Percentiles rank a stretch among this genome's conserved stretches.
phyloP scores from a whole-genome alignment of 2,113 vertebrate genomes.

The Phocoena phocoena region DNA sequence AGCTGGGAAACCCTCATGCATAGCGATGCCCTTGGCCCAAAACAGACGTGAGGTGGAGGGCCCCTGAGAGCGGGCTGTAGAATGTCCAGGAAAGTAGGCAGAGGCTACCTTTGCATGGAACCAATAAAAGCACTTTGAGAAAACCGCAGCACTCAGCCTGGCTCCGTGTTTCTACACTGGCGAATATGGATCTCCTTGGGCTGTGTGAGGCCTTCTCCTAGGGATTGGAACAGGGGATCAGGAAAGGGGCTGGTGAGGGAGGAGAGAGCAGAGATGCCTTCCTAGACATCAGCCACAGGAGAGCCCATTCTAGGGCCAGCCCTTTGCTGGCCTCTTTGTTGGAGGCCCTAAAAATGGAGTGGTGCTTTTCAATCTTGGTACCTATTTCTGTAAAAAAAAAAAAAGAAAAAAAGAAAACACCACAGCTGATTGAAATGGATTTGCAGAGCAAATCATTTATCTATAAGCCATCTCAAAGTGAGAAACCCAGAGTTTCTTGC shows the following conservation, averaged over 20 bases:
- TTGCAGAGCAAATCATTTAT: not conserved
- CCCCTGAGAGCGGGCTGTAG: not conserved
- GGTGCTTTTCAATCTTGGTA: not conserved
- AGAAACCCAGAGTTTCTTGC: not conserved
- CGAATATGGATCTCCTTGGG: not conserved
- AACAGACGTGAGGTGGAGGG: not conserved
- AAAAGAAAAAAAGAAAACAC: not conserved
- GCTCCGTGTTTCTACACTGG: not conserved
- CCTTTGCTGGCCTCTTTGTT: not conserved
- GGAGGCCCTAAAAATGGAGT: not conserved
- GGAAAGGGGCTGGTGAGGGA: not conserved
- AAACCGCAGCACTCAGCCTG: not conserved
- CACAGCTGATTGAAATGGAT: not conserved
- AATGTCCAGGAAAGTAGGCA: not conserved
- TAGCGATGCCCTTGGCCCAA: not conserved
- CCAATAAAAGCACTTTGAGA: constrained; percentile 61
- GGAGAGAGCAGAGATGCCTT: not conserved
- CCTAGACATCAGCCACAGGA: not conserved
- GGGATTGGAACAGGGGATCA: rapidly evolving
- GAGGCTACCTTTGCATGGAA: not conserved
- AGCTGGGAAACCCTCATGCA: not conserved
- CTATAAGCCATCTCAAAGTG: constrained; percentile 55
- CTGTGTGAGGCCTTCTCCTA: not conserved
- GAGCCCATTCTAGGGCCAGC: not conserved
- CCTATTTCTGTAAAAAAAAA: not conserved